These are phyloP conservation scores for Gallinago nigripennis DNA, from an alignment of 2,797 vertebrate species.

Conservation along the genomic window DNA sequence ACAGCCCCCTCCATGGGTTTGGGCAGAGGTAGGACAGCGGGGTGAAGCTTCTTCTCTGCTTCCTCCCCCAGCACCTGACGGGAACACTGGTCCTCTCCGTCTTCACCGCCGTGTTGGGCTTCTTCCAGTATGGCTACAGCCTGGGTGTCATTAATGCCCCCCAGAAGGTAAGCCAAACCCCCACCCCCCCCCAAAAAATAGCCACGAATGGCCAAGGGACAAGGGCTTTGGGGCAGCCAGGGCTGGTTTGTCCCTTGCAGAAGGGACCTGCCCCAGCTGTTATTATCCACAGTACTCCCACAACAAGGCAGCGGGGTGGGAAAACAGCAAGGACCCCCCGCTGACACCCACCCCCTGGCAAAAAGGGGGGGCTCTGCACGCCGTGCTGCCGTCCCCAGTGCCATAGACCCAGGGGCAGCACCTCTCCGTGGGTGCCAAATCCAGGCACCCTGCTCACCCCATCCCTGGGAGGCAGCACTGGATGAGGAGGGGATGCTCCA, in stretches of 20 bases:
- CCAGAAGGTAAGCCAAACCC: slow-evolving; percentile 83
- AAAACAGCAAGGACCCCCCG: fast-evolving
- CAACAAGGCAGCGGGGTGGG: fast-evolving
- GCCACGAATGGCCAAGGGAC: not conserved
- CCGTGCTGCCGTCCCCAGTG: fast-evolving
- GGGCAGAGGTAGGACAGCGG: not conserved
- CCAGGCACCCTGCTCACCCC: fast-evolving
- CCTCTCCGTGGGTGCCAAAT: fast-evolving
- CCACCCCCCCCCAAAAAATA: too few species aligned
- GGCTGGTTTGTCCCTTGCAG: not conserved
- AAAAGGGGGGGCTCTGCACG: fast-evolving
- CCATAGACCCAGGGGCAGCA: not conserved
- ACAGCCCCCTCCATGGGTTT: not conserved
- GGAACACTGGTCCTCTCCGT: slow-evolving; percentile 86
- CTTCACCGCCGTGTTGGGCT: slow-evolving; percentile 87
- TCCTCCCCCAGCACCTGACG: slow-evolving; percentile 81
- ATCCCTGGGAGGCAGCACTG: fast-evolving
- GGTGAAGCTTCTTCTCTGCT: not conserved
- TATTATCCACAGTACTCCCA: not conserved
- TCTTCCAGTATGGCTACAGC: slow-evolving; percentile 93
- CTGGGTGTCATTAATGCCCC: slow-evolving; percentile 96
- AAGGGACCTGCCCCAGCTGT: not conserved
- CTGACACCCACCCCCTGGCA: not conserved
- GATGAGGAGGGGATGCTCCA: not conserved
- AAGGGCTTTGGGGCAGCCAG: not conserved